Evolutionary conservation across 1,140 invertebrate genomes (phyloP).

Genomic region (Drosophila kanapiae): DNA sequence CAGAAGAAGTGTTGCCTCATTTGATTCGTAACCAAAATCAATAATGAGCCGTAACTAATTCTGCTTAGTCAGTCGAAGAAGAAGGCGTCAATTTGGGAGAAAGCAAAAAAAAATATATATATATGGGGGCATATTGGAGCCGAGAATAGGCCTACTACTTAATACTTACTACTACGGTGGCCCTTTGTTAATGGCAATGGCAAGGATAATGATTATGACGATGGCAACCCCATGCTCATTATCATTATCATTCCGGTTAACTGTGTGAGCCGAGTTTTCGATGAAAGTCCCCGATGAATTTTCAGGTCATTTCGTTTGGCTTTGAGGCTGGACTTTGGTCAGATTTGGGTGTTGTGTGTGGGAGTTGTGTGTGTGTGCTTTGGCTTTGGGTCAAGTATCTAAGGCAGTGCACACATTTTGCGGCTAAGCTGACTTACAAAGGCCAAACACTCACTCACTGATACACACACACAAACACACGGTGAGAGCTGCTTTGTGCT

Average conservation of each 20-base stretch:
- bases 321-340: constrained; percentile 44
- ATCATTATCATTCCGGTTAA: constrained; percentile 48
- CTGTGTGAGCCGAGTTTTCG: constrained; percentile 5
- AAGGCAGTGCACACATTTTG: constrained; percentile 38
- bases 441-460: constrained; percentile 13
- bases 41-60: constrained; percentile 57
- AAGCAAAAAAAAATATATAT: background rate
- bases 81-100: constrained; percentile 15
- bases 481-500: constrained; percentile 17
- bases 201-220: constrained; percentile 43
- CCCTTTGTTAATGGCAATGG: constrained; percentile 47
- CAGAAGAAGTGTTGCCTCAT: constrained; percentile 37
- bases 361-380: constrained; percentile 1
- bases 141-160: background rate
- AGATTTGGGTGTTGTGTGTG: constrained; percentile 18
- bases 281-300: constrained; percentile 41
- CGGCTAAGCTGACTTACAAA: constrained; percentile 50
- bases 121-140: constrained; percentile 2
- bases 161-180: constrained; percentile 15
- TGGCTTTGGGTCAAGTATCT: constrained; percentile 39
- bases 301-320: constrained; percentile 56
- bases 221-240: constrained; percentile 38
- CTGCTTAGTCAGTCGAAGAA: constrained; percentile 54
- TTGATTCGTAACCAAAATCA: constrained; percentile 56
- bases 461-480: background rate